Evolutionary conservation across 2,113 vertebrate species (phyloP).

Genomic region (Platichthys stellatus): DNA sequence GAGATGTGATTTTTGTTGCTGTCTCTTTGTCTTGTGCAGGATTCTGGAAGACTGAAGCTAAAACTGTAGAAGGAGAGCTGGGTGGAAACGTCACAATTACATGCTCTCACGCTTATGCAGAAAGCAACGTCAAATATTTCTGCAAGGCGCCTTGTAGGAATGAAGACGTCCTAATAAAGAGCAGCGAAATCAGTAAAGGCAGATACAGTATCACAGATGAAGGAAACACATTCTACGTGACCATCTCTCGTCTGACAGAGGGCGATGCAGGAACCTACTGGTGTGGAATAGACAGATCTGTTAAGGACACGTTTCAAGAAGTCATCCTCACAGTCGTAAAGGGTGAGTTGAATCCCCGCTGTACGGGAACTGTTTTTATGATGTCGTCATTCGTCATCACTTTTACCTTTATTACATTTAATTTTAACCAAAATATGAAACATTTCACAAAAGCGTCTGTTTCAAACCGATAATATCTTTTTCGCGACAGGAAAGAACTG

Average conservation of each 20-base stretch:
- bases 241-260: slow-evolving; percentile 34
- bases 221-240: slow-evolving; percentile 55
- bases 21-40: slow-evolving; percentile 47
- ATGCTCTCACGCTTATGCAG: slow-evolving; percentile 36
- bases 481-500: not conserved
- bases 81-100: not conserved
- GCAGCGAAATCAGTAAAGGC: fast-evolving
- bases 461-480: not conserved
- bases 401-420: not conserved
- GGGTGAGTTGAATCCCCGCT: slow-evolving; percentile 48
- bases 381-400: too few relatives aligned
- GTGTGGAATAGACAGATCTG: slow-evolving; percentile 53
- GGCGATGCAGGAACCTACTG: slow-evolving; percentile 57
- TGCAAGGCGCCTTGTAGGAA: slow-evolving; percentile 16
- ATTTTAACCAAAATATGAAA: not conserved
- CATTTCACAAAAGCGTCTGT: slow-evolving; percentile 7
- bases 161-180: slow-evolving; percentile 44
- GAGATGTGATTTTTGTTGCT: slow-evolving; percentile 3
- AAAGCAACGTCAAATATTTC: slow-evolving; percentile 65
- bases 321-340: slow-evolving; percentile 42
- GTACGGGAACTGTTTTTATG: too few relatives aligned
- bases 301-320: slow-evolving; percentile 5
- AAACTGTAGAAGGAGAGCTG: slow-evolving; percentile 15
- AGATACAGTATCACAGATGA: slow-evolving; percentile 51
- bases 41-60: slow-evolving; percentile 2